phyloP scores from a whole-genome alignment of 1,140 invertebrate species.

The Drosophila pectinifera region DNA sequence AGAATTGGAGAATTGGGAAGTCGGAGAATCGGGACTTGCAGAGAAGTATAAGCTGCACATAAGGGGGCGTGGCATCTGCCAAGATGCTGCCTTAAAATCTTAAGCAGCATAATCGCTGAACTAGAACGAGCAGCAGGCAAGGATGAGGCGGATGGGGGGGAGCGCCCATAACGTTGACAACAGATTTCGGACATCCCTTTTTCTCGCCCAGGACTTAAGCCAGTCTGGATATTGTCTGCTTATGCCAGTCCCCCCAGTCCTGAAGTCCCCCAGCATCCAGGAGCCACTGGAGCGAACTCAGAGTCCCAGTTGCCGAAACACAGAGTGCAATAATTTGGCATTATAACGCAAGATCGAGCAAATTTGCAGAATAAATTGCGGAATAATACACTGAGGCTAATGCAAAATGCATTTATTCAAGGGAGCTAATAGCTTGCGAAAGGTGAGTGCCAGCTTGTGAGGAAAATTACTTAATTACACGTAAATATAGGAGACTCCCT shows the following conservation, averaged over 20 bases:
- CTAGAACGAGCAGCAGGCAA: conserved; percentile 40
- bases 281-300: conserved; percentile 19
- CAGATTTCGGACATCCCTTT: conserved; percentile 14
- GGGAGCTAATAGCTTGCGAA: neutral
- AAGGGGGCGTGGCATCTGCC: conserved; percentile 22
- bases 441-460: too few species aligned
- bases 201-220: conserved; percentile 9
- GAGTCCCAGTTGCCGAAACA: conserved; percentile 2
- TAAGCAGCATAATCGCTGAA: conserved; percentile 67
- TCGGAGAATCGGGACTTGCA: neutral
- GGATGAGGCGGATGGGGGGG: conserved; percentile 14
- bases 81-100: conserved; percentile 55
- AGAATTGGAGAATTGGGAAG: conserved; percentile 11
- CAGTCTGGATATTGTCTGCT: conserved; percentile 10
- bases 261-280: neutral
- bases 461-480: neutral
- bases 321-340: conserved; percentile 34
- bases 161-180: conserved; percentile 50
- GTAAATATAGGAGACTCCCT: too few species aligned
- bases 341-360: conserved; percentile 55
- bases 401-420: conserved; percentile 15
- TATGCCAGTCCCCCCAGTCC: neutral
- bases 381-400: conserved; percentile 22
- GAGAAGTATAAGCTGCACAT: conserved; percentile 21
- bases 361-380: conserved; percentile 28